Percentiles rank a stretch among this genome's conserved stretches.
Conservation (phyloP, 2,888 invertebrate species). For the Megamerina dolium region DNA sequence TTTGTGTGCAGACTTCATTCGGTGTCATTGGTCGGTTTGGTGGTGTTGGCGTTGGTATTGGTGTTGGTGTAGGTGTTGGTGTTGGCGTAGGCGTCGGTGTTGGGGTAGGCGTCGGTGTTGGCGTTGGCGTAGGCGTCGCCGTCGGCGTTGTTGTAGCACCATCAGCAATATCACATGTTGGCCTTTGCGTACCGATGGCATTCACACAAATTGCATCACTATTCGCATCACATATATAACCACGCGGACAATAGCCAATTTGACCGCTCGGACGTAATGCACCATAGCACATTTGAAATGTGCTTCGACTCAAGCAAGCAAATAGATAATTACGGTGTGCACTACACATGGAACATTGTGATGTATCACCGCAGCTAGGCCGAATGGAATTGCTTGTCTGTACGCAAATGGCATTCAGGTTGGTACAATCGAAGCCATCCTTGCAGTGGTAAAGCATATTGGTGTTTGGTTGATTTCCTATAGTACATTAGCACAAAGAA, state of each 20-base stretch:
- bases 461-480: conserved; percentile 2
- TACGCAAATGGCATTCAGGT: conserved; percentile 22
- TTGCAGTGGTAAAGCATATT: conserved; percentile 23
- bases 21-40: conserved; percentile 21
- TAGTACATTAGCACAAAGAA: no score
- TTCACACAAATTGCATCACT: conserved; percentile 33
- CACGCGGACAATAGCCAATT: conserved; percentile 33
- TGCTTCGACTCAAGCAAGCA: conserved; percentile 35
- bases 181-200: conserved; percentile 1
- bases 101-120: background rate
- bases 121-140: background rate
- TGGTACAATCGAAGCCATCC: conserved; percentile 25
- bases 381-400: conserved; percentile 13
- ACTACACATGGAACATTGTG: conserved; percentile 39
- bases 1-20: conserved; percentile 26
- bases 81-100: conserved; percentile 6
- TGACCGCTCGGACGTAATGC: conserved; percentile 31
- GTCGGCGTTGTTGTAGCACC: conserved; percentile 17
- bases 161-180: conserved; percentile 36
- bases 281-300: conserved; percentile 43
- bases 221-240: conserved; percentile 33
- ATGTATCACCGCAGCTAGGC: conserved; percentile 41
- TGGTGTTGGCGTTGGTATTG: conserved; percentile 9
- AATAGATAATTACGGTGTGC: conserved; percentile 39
- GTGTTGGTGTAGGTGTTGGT: background rate